Percentiles rank a stretch among this genome's conserved stretches.
phyloP scores from a whole-genome alignment of 1,140 invertebrate genomes.

The Teleogryllus occipitalis region DNA sequence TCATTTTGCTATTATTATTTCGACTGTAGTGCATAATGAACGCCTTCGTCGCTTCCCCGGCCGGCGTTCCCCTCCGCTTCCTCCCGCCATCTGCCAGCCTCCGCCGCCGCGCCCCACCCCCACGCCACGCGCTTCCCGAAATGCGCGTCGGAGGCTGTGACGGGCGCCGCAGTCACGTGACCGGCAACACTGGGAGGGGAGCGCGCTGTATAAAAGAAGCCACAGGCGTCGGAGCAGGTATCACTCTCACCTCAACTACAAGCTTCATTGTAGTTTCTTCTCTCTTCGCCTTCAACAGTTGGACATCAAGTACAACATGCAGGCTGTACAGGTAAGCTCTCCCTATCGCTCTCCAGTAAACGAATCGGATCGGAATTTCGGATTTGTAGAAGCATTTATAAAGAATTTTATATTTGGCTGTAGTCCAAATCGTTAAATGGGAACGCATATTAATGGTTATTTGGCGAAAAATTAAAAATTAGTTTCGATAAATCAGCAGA shows the following conservation, averaged over 20 bases:
- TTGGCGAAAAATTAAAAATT: too few species aligned
- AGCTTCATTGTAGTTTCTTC: background rate
- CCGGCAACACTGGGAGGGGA: background rate
- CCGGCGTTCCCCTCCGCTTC: too few species aligned
- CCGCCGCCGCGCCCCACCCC: too few species aligned
- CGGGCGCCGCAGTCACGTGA: background rate
- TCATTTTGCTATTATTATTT: too few species aligned
- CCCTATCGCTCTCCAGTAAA: background rate
- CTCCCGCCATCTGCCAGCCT: background rate
- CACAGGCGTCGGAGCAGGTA: background rate
- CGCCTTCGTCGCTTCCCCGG: too few species aligned
- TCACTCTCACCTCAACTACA: constrained; percentile 3
- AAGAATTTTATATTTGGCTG: too few species aligned
- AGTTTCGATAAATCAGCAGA: too few species aligned
- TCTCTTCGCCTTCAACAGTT: background rate
- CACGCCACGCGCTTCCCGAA: background rate
- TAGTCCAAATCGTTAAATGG: too few species aligned
- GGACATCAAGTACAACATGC: background rate
- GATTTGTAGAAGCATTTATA: too few species aligned
- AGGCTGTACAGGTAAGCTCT: background rate
- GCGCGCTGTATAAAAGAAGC: background rate
- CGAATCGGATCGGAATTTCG: too few species aligned
- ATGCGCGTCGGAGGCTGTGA: background rate
- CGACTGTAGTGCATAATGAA: too few species aligned
- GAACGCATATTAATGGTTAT: too few species aligned